A percentile compares a stretch with the other conserved stretches of the same genome.
Evolutionary conservation across 30 jellyfish, hydroid and myxozoan genomes (phyloP).

Genomic region (Morbakka virulenta): DNA sequence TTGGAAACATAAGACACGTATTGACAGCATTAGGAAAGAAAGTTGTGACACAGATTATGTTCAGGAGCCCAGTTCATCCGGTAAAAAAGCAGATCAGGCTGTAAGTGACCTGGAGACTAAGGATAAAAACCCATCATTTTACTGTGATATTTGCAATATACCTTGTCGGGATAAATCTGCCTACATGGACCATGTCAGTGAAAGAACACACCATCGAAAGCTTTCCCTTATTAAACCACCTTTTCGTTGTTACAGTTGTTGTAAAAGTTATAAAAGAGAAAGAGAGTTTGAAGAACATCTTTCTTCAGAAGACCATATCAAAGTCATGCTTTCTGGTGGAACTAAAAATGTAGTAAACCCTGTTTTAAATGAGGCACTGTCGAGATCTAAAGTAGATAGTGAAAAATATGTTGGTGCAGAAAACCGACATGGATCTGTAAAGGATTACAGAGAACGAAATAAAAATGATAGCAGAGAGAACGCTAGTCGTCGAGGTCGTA

Average conservation of each 20-base stretch:
- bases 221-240: neutral
- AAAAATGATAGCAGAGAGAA: neutral
- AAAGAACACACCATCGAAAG: neutral
- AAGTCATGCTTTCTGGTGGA: neutral
- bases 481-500: neutral
- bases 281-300: neutral
- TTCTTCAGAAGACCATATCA: neutral
- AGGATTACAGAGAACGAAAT: neutral
- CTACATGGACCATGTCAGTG: neutral
- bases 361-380: too few species aligned
- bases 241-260: neutral
- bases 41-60: too few species aligned
- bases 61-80: neutral
- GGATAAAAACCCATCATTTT: too few species aligned
- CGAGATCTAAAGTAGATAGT: neutral
- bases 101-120: neutral
- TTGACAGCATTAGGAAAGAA: neutral
- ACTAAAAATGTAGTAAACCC: neutral
- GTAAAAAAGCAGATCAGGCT: neutral
- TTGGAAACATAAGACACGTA: neutral
- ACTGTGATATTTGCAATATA: neutral
- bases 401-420: neutral
- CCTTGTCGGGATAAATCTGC: neutral
- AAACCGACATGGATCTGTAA: neutral
- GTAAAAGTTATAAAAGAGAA: neutral